These are phyloP conservation scores for Alouatta palliata DNA, from an alignment of 2,113 vertebrate genomes.

Conservation along the genomic window DNA sequence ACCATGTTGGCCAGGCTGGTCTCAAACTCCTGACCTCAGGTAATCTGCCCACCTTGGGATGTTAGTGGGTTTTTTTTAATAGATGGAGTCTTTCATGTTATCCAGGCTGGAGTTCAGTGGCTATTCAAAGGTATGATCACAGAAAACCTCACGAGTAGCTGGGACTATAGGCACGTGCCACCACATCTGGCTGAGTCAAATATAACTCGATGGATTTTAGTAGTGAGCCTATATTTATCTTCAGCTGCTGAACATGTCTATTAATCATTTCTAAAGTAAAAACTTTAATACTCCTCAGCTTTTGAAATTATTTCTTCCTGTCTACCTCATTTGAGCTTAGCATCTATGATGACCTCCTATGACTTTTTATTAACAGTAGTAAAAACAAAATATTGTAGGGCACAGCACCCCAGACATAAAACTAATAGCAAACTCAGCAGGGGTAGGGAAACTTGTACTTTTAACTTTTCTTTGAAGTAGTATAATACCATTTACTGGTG, in stretches of 20 bases:
- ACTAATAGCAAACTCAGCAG: constrained; percentile 82
- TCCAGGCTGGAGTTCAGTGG: background rate
- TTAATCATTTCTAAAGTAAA: background rate
- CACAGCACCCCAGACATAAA: constrained; percentile 77
- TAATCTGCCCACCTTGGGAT: no score
- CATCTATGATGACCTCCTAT: constrained; percentile 36
- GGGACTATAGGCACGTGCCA: background rate
- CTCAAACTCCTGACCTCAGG: no score
- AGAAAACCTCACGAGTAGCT: background rate
- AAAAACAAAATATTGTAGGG: constrained; percentile 80
- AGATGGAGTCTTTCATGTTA: no score
- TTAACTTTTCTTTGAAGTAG: constrained; percentile 88
- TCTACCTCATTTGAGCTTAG: constrained; percentile 59
- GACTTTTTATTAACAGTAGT: constrained; percentile 80
- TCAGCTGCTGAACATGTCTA: background rate
- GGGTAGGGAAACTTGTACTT: constrained; percentile 82
- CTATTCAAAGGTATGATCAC: background rate
- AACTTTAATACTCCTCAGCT: background rate
- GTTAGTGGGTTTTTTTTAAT: background rate
- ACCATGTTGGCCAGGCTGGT: no score
- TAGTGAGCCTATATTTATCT: background rate
- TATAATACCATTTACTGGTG: constrained; percentile 84
- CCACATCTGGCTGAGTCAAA: background rate
- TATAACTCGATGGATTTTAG: background rate
- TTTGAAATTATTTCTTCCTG: constrained; percentile 25